Percentiles rank a stretch among this genome's conserved stretches.
Evolutionary conservation across 2,888 invertebrate species (phyloP).

Genomic region (Melieria omissa): DNA sequence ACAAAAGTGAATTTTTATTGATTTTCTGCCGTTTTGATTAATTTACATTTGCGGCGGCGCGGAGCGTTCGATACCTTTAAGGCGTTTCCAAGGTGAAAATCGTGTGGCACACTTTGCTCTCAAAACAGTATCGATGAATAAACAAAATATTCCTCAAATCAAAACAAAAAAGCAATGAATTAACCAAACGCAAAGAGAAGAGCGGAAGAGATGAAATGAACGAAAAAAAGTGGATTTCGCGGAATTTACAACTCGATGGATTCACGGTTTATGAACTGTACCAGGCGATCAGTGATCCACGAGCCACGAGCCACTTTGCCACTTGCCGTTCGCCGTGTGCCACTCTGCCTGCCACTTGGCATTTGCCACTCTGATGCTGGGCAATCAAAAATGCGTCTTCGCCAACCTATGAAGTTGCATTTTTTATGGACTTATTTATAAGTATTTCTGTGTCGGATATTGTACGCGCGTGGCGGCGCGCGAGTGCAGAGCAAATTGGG

Average conservation of each 20-base stretch:
- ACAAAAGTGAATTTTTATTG: slow-evolving; percentile 55
- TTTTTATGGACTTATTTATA: slow-evolving; percentile 50
- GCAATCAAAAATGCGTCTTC: slow-evolving; percentile 19
- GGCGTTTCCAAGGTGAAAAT: slow-evolving; percentile 41
- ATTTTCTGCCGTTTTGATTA: slow-evolving; percentile 32
- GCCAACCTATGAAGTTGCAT: slow-evolving; percentile 41
- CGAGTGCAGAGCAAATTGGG: slow-evolving; percentile 56
- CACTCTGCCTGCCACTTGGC: neutral
- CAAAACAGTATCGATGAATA: slow-evolving; percentile 15
- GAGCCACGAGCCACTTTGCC: neutral
- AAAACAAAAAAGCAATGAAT: slow-evolving; percentile 39
- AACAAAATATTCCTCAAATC: slow-evolving; percentile 41
- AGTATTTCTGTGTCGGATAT: slow-evolving; percentile 22
- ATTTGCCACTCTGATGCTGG: slow-evolving; percentile 28
- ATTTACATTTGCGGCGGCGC: slow-evolving; percentile 20
- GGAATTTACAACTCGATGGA: slow-evolving; percentile 16
- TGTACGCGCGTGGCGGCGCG: slow-evolving; percentile 10
- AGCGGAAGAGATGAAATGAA: slow-evolving; percentile 15
- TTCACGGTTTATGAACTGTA: too few relatives aligned
- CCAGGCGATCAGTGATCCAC: too few relatives aligned
- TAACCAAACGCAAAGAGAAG: slow-evolving; percentile 3
- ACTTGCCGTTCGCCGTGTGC: neutral
- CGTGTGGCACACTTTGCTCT: slow-evolving; percentile 40
- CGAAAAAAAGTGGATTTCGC: slow-evolving; percentile 27
- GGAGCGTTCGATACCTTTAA: slow-evolving; percentile 14